These are phyloP conservation scores for Characodon lateralis DNA, from an alignment of 2,797 vertebrate species.

Conservation along the genomic window DNA sequence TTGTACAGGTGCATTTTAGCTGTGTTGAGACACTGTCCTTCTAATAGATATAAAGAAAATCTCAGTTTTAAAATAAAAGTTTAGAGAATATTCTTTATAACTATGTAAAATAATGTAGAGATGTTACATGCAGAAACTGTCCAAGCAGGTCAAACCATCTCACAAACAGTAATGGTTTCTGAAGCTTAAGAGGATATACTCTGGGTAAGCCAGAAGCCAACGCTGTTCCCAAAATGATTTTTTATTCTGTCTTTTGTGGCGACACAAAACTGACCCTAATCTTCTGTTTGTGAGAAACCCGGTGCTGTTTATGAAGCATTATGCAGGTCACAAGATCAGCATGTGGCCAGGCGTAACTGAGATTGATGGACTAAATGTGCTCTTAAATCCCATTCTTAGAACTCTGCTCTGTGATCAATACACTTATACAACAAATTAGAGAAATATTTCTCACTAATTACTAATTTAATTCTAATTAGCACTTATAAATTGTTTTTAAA, in stretches of 20 bases:
- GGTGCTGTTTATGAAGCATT: constrained; percentile 36
- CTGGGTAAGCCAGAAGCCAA: constrained; percentile 30
- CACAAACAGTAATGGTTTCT: background rate
- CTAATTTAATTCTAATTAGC: background rate
- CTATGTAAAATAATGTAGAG: background rate
- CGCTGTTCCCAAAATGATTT: background rate
- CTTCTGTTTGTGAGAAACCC: constrained; percentile 52
- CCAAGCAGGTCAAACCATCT: background rate
- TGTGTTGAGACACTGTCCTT: background rate
- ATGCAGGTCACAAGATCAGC: constrained; percentile 52
- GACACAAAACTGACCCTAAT: constrained; percentile 68
- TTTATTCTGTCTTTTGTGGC: constrained; percentile 12
- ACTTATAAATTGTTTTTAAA: background rate
- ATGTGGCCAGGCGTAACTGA: constrained; percentile 56
- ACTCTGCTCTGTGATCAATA: constrained; percentile 46
- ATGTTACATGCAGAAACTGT: background rate
- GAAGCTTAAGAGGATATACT: constrained; percentile 21
- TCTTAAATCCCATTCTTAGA: constrained; percentile 40
- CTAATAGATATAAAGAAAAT: background rate
- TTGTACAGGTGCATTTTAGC: background rate
- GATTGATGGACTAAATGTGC: constrained; percentile 35
- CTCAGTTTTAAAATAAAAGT: background rate
- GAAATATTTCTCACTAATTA: background rate
- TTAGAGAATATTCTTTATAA: background rate
- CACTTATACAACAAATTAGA: constrained; percentile 49